Percentiles rank a stretch among this genome's conserved stretches.
These are phyloP conservation scores for Pachypsylla venusta DNA, from an alignment of 1,140 invertebrate genomes.

Conservation along the genomic window DNA sequence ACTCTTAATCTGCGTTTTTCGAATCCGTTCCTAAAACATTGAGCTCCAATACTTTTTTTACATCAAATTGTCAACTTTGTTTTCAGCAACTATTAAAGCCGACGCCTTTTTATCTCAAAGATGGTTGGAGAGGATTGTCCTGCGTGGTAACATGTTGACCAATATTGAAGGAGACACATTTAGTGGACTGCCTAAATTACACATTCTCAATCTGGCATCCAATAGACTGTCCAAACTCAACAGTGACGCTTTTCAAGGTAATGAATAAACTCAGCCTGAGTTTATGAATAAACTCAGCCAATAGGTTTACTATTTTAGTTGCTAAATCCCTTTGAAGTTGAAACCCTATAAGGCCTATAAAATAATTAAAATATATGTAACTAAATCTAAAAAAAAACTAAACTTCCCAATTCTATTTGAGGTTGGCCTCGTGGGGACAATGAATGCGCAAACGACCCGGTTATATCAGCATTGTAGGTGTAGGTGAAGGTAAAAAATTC, in stretches of 20 bases:
- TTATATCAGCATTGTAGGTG: too few relatives aligned
- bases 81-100: constrained; percentile 45
- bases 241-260: constrained; percentile 61
- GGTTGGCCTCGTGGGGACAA: too few relatives aligned
- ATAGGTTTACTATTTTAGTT: background rate
- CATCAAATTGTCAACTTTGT: constrained; percentile 1
- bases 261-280: background rate
- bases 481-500: too few relatives aligned
- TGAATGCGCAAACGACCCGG: too few relatives aligned
- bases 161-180: constrained; percentile 58
- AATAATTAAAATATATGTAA: too few relatives aligned
- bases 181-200: constrained; percentile 43
- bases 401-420: too few relatives aligned
- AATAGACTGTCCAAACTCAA: constrained; percentile 63
- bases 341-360: too few relatives aligned
- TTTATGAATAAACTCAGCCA: background rate
- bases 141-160: constrained; percentile 57
- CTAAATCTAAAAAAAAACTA: too few relatives aligned
- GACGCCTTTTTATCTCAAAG: constrained; percentile 46
- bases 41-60: too few relatives aligned
- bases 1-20: too few relatives aligned
- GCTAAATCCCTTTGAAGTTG: too few relatives aligned
- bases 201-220: constrained; percentile 50
- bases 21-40: too few relatives aligned
- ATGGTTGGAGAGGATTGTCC: constrained; percentile 50